Evolutionary conservation across 2,888 invertebrate genomes (phyloP).

Genomic region (Himalopsyche anomala): DNA sequence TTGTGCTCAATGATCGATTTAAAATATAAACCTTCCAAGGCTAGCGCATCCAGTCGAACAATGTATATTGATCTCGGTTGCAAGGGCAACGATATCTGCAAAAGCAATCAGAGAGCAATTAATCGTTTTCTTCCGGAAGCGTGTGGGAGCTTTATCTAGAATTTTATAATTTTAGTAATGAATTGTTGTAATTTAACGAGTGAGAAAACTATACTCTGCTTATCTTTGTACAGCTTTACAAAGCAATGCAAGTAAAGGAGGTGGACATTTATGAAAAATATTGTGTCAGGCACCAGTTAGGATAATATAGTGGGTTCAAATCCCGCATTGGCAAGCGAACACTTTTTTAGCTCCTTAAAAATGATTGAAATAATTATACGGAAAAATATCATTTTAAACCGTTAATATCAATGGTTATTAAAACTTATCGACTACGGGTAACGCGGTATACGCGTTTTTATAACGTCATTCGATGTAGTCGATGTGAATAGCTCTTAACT

Average conservation of each 20-base stretch:
- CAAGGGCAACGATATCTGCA: conserved; percentile 24
- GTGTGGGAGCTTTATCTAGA: conserved; percentile 1
- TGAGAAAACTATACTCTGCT: neutral
- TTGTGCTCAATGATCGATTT: too few relatives aligned
- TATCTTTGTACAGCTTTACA: neutral
- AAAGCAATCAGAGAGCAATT: conserved; percentile 1
- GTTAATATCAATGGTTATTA: too few relatives aligned
- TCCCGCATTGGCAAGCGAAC: too few relatives aligned
- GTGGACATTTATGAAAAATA: neutral
- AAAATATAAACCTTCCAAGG: too few relatives aligned
- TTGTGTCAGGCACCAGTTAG: neutral
- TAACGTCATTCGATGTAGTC: too few relatives aligned
- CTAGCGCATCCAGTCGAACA: too few relatives aligned
- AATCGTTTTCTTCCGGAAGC: conserved; percentile 5
- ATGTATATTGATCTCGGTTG: neutral
- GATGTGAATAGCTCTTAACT: too few relatives aligned
- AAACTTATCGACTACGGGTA: too few relatives aligned
- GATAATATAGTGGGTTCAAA: neutral
- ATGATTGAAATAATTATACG: too few relatives aligned
- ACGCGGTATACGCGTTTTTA: too few relatives aligned
- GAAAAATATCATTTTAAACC: too few relatives aligned
- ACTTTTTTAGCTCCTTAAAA: too few relatives aligned
- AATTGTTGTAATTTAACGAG: neutral
- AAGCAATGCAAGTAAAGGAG: neutral
- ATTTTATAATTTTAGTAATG: neutral